A percentile compares a stretch with the other conserved stretches of the same genome.
Evolutionary conservation across 2,888 invertebrate species (phyloP).

Genomic region (Xanthorhoe designata): DNA sequence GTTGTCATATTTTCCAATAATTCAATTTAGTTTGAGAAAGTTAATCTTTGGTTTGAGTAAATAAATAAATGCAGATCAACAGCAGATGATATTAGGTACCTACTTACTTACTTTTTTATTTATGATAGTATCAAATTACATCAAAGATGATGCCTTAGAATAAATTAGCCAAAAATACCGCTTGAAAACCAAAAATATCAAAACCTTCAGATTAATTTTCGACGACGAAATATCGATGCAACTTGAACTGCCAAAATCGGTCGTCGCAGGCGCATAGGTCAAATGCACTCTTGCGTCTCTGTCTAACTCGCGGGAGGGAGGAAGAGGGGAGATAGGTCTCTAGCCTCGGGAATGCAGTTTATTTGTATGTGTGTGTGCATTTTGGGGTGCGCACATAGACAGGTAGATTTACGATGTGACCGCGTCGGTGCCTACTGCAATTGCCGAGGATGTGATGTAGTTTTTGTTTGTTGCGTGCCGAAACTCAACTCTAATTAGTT

Average conservation of each 20-base stretch:
- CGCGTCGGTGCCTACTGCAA: conserved; percentile 18
- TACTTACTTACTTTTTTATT: too few relatives aligned
- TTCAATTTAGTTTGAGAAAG: too few relatives aligned
- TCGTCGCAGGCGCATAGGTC: conserved; percentile 70
- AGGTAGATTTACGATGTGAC: conserved; percentile 36
- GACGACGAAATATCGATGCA: conserved; percentile 26
- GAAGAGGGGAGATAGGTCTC: conserved; percentile 55
- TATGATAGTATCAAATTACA: not conserved
- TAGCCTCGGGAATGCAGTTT: conserved; percentile 71
- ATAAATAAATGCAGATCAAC: too few relatives aligned
- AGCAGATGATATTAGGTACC: too few relatives aligned
- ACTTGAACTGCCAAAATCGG: conserved; percentile 67
- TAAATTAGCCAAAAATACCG: not conserved
- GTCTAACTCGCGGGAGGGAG: conserved; percentile 47
- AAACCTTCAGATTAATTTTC: conserved; percentile 23
- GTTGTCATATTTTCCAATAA: too few relatives aligned
- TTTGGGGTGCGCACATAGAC: conserved; percentile 47
- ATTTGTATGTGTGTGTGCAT: conserved; percentile 53
- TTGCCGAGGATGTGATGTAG: conserved; percentile 9
- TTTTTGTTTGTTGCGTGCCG: conserved; percentile 14
- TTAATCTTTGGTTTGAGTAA: too few relatives aligned
- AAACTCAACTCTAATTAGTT: conserved; percentile 6
- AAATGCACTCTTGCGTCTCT: conserved; percentile 62
- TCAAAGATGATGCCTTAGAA: not conserved
- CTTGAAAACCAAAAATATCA: not conserved